phyloP scores from a whole-genome alignment of 1,140 invertebrate genomes.

The Oppia nitens region DNA sequence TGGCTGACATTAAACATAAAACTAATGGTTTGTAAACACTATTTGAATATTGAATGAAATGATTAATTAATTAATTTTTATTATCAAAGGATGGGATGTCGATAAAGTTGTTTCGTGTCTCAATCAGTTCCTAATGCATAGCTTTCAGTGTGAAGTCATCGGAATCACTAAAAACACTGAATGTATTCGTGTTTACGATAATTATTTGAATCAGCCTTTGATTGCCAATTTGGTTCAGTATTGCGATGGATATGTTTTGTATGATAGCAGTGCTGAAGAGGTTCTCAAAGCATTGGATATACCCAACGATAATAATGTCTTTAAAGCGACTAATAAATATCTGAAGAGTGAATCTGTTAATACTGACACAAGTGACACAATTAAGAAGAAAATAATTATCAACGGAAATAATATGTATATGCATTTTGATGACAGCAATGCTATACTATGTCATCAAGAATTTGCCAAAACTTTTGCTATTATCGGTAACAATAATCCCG shows the following conservation, averaged over 20 bases:
- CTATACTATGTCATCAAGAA: no score
- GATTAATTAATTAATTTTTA: neutral
- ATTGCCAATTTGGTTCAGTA: neutral
- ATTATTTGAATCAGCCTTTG: neutral
- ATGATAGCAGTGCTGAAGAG: neutral
- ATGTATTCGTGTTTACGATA: neutral
- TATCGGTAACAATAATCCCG: no score
- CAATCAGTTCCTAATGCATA: neutral
- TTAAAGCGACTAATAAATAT: no score
- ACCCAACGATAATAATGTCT: no score
- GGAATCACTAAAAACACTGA: neutral
- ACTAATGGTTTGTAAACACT: neutral
- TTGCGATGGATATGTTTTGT: neutral
- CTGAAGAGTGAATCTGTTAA: neutral
- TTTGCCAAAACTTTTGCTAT: no score
- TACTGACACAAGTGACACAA: neutral
- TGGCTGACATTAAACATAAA: neutral
- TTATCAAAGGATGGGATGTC: neutral
- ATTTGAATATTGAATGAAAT: neutral
- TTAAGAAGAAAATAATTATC: neutral
- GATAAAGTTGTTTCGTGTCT: neutral
- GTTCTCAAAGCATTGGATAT: neutral
- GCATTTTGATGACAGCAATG: no score
- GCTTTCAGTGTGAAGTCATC: neutral
- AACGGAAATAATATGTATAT: neutral